Evolutionary conservation across 1,140 invertebrate genomes (phyloP), one percentile per base, ranked within the genome.

Genomic region (Lepidurus couesii): DNA sequence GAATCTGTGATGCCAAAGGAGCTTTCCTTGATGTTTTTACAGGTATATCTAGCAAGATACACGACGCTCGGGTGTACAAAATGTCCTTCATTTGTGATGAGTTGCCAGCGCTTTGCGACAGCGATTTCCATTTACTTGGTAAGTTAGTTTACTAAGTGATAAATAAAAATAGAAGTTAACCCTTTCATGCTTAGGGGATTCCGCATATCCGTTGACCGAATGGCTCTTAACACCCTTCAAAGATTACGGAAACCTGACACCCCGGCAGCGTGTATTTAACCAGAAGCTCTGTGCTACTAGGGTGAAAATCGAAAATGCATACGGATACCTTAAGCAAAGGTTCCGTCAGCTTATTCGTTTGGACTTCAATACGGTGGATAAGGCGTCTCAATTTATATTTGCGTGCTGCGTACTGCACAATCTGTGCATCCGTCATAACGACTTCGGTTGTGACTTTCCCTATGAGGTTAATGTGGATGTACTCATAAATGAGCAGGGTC

Each of bases 361-460:
- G 24, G 82, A 84, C 74, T 79, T 83, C 74, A 73, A 78, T 21
- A 43, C 24, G 42, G 81, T 85, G 9, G 74, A 82, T 44, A 81
- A 80, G 8, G 80, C 81, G 24, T 78, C 80, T 34, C 81, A 84
- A 73, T 81, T 83, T 80, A 81, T 83, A 77, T 82, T 84, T 47
- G 76, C 81, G 42, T 82, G 82, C 78, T 85, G 83, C 80, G 81
- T 85, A 9, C 77, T 86, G 76, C 83, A 85, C 74, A 85, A 85
- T 79, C 75, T 85, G 5, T 84, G 83, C 78, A 82, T 84, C 78
- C 16, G 45, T 42, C 24, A 79, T 74, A 76, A 80, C 42, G 82
- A 84, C 43, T 47, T 47, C 16, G 6, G 10, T 47, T 0, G 16
- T 47, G 45, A 47, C 45, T 4, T 47, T 47, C 6, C 4, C 10